Evolutionary conservation across 2,113 vertebrate species (phyloP).

Genomic region (Irena cyanogastra): DNA sequence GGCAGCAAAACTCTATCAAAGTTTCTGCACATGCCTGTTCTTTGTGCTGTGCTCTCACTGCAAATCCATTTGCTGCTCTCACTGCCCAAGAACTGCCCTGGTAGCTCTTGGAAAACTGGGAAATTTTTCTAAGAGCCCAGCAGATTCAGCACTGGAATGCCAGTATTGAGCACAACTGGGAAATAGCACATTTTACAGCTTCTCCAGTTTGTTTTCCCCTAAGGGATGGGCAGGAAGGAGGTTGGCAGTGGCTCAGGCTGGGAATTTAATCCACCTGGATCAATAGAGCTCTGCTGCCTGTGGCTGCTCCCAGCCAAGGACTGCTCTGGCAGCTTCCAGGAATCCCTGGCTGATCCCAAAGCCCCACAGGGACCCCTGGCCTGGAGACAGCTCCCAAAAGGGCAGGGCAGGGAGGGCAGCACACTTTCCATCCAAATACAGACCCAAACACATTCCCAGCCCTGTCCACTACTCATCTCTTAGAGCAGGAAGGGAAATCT

Average conservation of each 20-base stretch:
- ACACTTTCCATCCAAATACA: fast-evolving
- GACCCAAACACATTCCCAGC: neutral
- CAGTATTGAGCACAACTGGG: neutral
- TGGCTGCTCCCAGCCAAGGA: neutral
- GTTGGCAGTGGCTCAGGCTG: neutral
- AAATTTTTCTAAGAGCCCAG: neutral
- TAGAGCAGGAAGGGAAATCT: neutral
- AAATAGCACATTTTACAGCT: neutral
- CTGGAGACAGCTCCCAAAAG: neutral
- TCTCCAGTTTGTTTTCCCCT: neutral
- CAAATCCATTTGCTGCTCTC: neutral
- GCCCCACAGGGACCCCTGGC: neutral
- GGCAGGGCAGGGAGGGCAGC: neutral
- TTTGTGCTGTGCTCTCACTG: neutral
- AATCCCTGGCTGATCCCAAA: neutral
- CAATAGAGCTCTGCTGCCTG: neutral
- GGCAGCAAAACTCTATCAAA: slow-evolving; percentile 5
- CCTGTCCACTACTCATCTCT: neutral
- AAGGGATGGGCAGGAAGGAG: neutral
- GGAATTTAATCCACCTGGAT: neutral
- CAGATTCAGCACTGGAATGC: neutral
- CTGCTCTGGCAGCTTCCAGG: neutral
- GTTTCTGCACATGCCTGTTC: neutral
- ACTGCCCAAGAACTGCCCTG: neutral
- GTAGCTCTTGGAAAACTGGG: neutral